phyloP scores from a whole-genome alignment of 2,113 vertebrate species.

The Zonotrichia leucophrys region DNA sequence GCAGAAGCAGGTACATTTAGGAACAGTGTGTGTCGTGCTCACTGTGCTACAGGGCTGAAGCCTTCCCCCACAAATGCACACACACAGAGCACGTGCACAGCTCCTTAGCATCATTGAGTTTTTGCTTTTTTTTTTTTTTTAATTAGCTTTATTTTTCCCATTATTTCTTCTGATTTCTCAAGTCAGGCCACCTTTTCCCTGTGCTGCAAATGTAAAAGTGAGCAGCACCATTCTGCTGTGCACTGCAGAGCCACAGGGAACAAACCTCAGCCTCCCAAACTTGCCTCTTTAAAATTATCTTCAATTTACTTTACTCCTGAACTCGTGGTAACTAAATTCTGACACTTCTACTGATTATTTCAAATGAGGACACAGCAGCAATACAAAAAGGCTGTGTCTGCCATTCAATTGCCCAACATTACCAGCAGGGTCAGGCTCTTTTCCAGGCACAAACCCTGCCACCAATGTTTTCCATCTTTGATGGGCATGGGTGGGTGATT shows the following conservation, averaged over 20 bases:
- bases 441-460: background rate
- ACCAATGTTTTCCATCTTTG: background rate
- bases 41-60: background rate
- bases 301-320: background rate
- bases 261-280: background rate
- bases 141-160: background rate
- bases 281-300: background rate
- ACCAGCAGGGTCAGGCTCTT: background rate
- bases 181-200: accelerated
- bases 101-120: background rate
- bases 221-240: background rate
- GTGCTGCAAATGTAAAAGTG: background rate
- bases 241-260: background rate
- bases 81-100: background rate
- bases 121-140: background rate
- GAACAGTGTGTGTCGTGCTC: background rate
- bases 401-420: background rate
- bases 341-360: background rate
- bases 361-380: background rate
- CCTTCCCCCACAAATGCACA: background rate
- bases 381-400: background rate
- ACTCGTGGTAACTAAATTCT: background rate
- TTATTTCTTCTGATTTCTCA: background rate
- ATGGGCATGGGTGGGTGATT: background rate
- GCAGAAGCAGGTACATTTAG: slow-evolving; percentile 12